These are phyloP conservation scores for Tetragonula carbonaria DNA, from an alignment of 2,888 invertebrate species.

Conservation along the genomic window DNA sequence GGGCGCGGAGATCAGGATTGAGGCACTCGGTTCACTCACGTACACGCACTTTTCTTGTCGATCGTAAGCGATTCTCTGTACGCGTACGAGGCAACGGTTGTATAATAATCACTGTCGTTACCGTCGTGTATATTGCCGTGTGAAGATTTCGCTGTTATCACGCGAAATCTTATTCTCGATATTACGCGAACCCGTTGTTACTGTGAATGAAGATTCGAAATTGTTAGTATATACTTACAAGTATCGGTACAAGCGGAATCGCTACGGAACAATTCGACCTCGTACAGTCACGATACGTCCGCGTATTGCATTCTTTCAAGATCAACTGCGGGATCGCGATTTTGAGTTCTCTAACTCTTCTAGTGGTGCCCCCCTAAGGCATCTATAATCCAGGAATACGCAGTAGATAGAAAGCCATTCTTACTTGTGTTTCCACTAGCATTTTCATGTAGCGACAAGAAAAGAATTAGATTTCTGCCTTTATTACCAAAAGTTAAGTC, in stretches of 20 bases:
- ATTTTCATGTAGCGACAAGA: slow-evolving; percentile 1
- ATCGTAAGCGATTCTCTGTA: slow-evolving; percentile 23
- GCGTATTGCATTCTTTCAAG: slow-evolving; percentile 59
- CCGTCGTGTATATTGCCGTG: slow-evolving; percentile 42
- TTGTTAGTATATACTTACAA: slow-evolving; percentile 11
- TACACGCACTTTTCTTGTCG: slow-evolving; percentile 52
- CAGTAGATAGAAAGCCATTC: slow-evolving; percentile 2
- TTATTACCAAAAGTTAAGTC: background rate
- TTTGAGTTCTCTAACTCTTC: slow-evolving; percentile 29
- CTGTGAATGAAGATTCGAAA: slow-evolving; percentile 14
- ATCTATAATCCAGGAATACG: background rate
- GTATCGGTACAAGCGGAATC: slow-evolving; percentile 53
- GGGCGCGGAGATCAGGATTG: slow-evolving; percentile 48
- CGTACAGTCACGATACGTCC: slow-evolving; percentile 51
- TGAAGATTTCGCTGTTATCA: background rate
- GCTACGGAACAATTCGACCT: slow-evolving; percentile 50
- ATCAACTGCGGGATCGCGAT: slow-evolving; percentile 55
- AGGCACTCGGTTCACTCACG: slow-evolving; percentile 54
- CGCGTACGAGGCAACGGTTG: slow-evolving; percentile 25
- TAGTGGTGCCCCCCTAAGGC: slow-evolving; percentile 53
- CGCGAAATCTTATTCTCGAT: background rate
- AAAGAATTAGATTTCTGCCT: background rate
- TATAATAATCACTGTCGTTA: slow-evolving; percentile 39
- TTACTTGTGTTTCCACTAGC: background rate
- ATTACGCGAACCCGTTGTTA: slow-evolving; percentile 11